These are phyloP conservation scores for Molorchus minor DNA, from an alignment of 2,888 invertebrate species.

Conservation along the genomic window DNA sequence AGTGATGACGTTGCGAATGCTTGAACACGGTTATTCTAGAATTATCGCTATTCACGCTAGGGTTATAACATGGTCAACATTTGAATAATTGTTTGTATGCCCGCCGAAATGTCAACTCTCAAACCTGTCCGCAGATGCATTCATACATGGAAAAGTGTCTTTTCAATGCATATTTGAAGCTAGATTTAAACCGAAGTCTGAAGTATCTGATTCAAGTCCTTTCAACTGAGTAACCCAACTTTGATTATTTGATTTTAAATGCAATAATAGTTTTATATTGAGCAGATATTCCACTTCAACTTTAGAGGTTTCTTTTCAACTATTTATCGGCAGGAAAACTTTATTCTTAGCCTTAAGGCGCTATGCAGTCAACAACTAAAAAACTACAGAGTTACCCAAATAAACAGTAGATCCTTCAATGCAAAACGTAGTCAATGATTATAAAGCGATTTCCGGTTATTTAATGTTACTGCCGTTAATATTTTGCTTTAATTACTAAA, in stretches of 20 bases:
- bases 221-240: too few species aligned
- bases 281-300: too few species aligned
- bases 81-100: conserved; percentile 32
- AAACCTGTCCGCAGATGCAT: conserved; percentile 19
- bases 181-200: too few species aligned
- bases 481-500: background rate
- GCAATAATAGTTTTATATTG: too few species aligned
- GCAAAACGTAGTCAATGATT: background rate
- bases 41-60: conserved; percentile 44
- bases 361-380: too few species aligned
- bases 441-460: too few species aligned
- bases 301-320: conserved; percentile 5
- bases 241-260: too few species aligned
- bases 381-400: background rate
- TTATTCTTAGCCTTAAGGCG: too few species aligned
- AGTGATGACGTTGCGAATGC: conserved; percentile 37
- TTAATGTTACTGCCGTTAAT: background rate
- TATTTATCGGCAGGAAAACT: conserved; percentile 10
- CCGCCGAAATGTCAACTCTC: conserved; percentile 41
- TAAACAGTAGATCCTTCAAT: background rate
- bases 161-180: too few species aligned
- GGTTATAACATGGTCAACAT: conserved; percentile 36
- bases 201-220: too few species aligned
- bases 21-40: conserved; percentile 42
- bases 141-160: conserved; percentile 9